Base-by-base conservation (phyloP, 2,888 invertebrate species). In the Lysandra bellargus region DNA sequence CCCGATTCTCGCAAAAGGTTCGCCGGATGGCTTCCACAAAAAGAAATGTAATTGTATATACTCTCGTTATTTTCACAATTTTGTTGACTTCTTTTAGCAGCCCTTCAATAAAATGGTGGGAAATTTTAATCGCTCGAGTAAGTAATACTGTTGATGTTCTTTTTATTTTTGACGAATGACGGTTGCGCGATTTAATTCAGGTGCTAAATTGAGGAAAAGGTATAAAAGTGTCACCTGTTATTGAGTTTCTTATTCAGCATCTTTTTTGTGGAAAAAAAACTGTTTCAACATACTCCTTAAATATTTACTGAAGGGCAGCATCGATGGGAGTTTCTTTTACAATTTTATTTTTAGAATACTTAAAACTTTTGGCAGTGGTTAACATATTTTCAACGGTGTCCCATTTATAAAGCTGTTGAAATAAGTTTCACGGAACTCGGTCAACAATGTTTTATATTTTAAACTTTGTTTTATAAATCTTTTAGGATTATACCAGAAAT, bases 1-100 rank as follows among this genome's bases (percentile, higher is more conserved):
- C 89, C 86, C 87, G 88, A 89, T 90, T 90, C 85, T 87, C 86
- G 87, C 87, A 89, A 90, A 91, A 87, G 88, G 88, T 87, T 86
- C 85, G 83, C 83, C 84, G 85, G 86, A 83, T 82, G 82, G 81
- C 82, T 80, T 80, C 78, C 81, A 87, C 88, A 89, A 88, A 88
- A 85, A 85, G 84, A 83, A 80, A 80, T 86, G 86, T 88, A 90
- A 91, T 91, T 86, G 84, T 86, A 86, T 87, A 87, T 86, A 86
- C 83, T 85, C 84, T 83, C 83, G 87, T 88, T 90, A 88, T 91
- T 91, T 89, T 88, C 86, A 86, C 86, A 23, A 78, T 69, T 30
- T 72, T 72, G 83, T 74, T 74, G 44, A 74, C 44, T 74, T 4
- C 7, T 74, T 69, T 74, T 44, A 74, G 5, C 7, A 7, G 40